phyloP scores from a whole-genome alignment of 2,113 vertebrate genomes.

The Gambusia holbrooki region DNA sequence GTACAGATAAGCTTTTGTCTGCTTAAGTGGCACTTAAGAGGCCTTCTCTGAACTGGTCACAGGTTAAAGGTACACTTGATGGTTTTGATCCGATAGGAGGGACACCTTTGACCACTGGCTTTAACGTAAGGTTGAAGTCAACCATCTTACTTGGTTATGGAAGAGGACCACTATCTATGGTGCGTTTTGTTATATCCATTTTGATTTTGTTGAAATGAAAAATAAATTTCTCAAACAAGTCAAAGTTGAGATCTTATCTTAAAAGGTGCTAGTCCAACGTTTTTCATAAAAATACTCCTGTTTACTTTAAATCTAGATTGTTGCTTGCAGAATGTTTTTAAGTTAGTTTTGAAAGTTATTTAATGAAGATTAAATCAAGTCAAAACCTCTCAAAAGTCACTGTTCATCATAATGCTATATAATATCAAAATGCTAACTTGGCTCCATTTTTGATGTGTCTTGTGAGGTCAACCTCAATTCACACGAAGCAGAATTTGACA shows the following conservation, averaged over 20 bases:
- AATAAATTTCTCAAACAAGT: slow-evolving; percentile 62
- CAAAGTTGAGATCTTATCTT: slow-evolving; percentile 11
- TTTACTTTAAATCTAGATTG: too few species aligned
- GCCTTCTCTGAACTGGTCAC: slow-evolving; percentile 58
- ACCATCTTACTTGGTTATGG: not conserved
- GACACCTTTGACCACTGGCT: slow-evolving; percentile 49
- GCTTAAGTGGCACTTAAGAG: slow-evolving; percentile 54
- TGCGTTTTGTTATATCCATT: slow-evolving; percentile 69
- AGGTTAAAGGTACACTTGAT: slow-evolving; percentile 23
- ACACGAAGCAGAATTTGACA: not conserved
- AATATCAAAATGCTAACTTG: too few species aligned
- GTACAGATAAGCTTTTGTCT: slow-evolving; percentile 61
- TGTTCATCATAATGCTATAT: too few species aligned
- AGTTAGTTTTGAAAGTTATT: not conserved
- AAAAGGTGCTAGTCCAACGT: not conserved
- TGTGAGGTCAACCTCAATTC: not conserved
- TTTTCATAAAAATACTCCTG: too few species aligned
- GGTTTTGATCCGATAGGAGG: slow-evolving; percentile 27
- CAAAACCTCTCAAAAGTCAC: too few species aligned
- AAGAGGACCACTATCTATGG: slow-evolving; percentile 32
- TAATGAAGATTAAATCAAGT: not conserved
- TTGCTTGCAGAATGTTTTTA: too few species aligned
- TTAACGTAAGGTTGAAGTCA: slow-evolving; percentile 30
- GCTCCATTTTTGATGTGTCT: not conserved
- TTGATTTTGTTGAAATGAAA: slow-evolving; percentile 57